A percentile compares a stretch with the other conserved stretches of the same genome.
Evolutionary conservation across 2,888 invertebrate species (phyloP).

Genomic region (Thelaira solivaga): DNA sequence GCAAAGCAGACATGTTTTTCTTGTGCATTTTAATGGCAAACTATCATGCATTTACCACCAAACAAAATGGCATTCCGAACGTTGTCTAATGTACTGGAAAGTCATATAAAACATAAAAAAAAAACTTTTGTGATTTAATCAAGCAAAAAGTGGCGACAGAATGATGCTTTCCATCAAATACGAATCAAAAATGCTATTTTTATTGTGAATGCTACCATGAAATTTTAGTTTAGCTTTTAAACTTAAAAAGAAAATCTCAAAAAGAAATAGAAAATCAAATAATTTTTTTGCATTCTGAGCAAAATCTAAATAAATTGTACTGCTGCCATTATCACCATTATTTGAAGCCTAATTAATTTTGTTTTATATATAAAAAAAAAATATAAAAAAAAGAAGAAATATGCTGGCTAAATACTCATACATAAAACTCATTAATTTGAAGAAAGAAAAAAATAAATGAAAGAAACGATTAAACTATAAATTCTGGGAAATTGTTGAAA

Average conservation of each 20-base stretch:
- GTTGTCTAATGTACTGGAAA: background rate
- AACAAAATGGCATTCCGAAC: constrained; percentile 23
- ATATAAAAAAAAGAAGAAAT: background rate
- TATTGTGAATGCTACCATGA: background rate
- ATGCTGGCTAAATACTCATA: background rate
- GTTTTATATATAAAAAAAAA: constrained; percentile 72
- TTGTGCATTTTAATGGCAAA: background rate
- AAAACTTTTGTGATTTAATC: constrained; percentile 2
- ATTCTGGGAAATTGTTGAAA: constrained; percentile 77
- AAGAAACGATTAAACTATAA: constrained; percentile 71
- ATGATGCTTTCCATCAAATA: background rate
- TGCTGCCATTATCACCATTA: constrained; percentile 66
- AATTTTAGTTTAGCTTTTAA: background rate
- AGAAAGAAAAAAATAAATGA: background rate
- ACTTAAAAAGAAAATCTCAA: too few relatives aligned
- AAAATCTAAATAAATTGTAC: background rate
- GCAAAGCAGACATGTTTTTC: constrained; percentile 41
- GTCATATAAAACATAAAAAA: background rate
- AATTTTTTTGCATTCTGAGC: background rate
- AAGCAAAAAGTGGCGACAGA: constrained; percentile 12
- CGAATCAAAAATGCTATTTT: background rate
- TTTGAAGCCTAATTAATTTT: constrained; percentile 76
- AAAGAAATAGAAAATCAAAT: too few relatives aligned
- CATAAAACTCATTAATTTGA: background rate
- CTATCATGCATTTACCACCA: background rate